phyloP scores from a whole-genome alignment of 2,888 invertebrate species.

The Melanostoma mellinum region DNA sequence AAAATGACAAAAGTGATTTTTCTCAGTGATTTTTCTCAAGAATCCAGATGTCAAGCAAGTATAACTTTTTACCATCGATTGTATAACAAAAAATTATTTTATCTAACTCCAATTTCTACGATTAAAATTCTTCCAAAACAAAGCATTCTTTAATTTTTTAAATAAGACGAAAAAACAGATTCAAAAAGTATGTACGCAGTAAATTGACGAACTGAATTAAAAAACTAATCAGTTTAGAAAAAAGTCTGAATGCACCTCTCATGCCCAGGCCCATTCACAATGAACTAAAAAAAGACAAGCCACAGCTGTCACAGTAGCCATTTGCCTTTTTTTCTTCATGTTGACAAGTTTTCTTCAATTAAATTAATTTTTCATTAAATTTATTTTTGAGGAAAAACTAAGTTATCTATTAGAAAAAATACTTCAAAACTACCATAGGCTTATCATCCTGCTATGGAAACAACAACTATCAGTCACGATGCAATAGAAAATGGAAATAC shows the following conservation, averaged over 20 bases:
- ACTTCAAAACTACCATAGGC: conserved; percentile 21
- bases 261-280: conserved; percentile 17
- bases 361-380: conserved; percentile 16
- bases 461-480: conserved; percentile 27
- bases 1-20: no score
- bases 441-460: conserved; percentile 45
- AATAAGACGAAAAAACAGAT: no score
- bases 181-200: no score
- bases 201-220: no score
- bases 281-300: background rate
- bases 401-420: conserved; percentile 26
- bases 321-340: conserved; percentile 44
- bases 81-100: background rate
- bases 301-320: conserved; percentile 47
- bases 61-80: no score
- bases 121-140: conserved; percentile 16
- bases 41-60: no score
- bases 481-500: conserved; percentile 54
- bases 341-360: conserved; percentile 53
- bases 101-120: background rate
- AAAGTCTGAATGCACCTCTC: conserved; percentile 28
- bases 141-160: background rate
- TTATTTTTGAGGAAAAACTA: conserved; percentile 6
- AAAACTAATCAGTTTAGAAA: no score
- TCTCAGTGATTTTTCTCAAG: no score